Conservation (phyloP, 2,113 vertebrate species). For the Barbus barbus region DNA sequence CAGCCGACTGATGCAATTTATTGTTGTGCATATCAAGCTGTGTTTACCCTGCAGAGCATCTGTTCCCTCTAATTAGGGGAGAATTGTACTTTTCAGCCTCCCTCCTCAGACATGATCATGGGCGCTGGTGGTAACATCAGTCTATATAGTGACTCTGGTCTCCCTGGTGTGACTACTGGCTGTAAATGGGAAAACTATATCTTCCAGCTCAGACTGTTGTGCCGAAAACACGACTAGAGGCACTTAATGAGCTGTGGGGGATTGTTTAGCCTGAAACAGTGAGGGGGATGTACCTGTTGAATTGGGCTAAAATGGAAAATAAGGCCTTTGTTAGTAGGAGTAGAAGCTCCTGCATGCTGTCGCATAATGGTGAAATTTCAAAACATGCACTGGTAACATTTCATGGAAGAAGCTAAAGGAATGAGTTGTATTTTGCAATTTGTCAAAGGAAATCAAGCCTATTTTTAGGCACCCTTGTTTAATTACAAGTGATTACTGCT, state of each 20-base stretch:
- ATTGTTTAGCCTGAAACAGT: background rate
- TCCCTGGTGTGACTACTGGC: background rate
- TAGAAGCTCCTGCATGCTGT: background rate
- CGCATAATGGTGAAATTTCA: background rate
- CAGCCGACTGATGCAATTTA: slow-evolving; percentile 49
- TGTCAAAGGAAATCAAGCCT: background rate
- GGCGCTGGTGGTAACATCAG: slow-evolving; percentile 4
- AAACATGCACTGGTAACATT: background rate
- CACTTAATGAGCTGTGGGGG: background rate
- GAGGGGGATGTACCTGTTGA: background rate
- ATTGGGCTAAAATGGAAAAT: slow-evolving; percentile 5
- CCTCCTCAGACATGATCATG: slow-evolving; percentile 26
- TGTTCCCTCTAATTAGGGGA: slow-evolving; percentile 55
- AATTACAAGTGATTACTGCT: background rate
- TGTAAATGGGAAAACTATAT: slow-evolving; percentile 25
- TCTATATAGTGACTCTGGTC: slow-evolving; percentile 1
- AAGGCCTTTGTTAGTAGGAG: background rate
- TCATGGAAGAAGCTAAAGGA: background rate
- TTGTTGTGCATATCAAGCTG: slow-evolving; percentile 56
- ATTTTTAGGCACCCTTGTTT: background rate
- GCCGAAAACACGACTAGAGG: slow-evolving; percentile 8
- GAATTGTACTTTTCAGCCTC: slow-evolving; percentile 49
- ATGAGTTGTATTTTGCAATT: background rate
- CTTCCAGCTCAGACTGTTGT: background rate
- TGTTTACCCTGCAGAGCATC: slow-evolving; percentile 56